phyloP scores from a whole-genome alignment of 2,113 vertebrate species.

The Plectropomus leopardus region DNA sequence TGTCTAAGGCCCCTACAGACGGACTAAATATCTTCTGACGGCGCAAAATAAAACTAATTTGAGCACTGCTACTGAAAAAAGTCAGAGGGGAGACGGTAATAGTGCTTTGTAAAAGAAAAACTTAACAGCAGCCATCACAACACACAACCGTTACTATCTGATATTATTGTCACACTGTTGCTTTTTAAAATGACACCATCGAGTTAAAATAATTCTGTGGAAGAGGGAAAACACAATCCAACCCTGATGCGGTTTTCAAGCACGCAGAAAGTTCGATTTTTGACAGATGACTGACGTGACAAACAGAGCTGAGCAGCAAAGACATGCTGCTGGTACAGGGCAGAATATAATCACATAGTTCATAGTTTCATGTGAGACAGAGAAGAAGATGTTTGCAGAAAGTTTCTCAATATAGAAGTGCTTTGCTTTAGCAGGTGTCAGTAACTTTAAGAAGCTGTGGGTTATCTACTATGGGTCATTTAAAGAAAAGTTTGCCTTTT shows the following conservation, averaged over 20 bases:
- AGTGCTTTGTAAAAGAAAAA: constrained; percentile 23
- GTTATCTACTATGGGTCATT: neutral
- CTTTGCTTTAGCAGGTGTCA: neutral
- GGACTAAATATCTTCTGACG: too few species aligned
- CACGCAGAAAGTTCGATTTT: constrained; percentile 6
- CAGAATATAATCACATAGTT: constrained; percentile 32
- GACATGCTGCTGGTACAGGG: constrained; percentile 46
- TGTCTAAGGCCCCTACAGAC: too few species aligned
- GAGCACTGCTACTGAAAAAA: too few species aligned
- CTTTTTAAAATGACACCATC: neutral
- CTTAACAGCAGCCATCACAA: neutral
- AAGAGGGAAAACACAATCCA: neutral
- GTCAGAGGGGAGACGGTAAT: too few species aligned
- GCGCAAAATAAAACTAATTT: too few species aligned
- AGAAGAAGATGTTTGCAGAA: neutral
- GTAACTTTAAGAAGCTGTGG: constrained; percentile 1
- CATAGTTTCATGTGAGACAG: too few species aligned
- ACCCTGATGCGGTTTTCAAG: neutral
- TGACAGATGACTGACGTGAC: constrained; percentile 24
- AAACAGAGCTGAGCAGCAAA: constrained; percentile 2
- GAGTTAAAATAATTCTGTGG: neutral
- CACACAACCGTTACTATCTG: neutral
- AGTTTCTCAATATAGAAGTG: neutral
- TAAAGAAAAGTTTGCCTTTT: neutral
- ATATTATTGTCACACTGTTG: neutral